These are phyloP conservation scores for Protobothrops mucrosquamatus DNA, from an alignment of 2,113 vertebrate species.

Conservation along the genomic window DNA sequence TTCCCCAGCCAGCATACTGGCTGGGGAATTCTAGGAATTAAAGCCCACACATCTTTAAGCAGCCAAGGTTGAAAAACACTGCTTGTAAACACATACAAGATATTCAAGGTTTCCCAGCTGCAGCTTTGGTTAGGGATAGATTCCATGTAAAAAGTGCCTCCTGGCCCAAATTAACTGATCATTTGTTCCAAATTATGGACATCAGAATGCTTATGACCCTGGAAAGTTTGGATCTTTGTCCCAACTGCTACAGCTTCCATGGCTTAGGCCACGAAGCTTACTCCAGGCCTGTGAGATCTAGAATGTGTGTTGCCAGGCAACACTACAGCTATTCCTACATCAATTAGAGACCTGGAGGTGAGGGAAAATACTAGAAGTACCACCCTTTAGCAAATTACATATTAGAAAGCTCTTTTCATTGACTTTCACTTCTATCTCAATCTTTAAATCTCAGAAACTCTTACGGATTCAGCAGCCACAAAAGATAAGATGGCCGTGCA, in stretches of 20 bases:
- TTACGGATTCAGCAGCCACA: background rate
- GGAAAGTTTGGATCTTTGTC: background rate
- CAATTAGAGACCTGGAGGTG: background rate
- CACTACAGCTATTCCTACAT: background rate
- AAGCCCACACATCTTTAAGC: background rate
- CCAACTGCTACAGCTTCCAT: background rate
- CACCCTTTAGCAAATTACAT: background rate
- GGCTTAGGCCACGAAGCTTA: background rate
- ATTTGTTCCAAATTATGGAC: background rate
- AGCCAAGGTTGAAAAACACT: background rate
- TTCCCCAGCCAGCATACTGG: background rate
- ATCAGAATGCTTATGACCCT: background rate
- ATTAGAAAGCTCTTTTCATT: background rate
- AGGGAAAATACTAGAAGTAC: background rate
- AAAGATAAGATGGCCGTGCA: background rate
- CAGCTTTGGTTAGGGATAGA: background rate
- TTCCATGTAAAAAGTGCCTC: background rate
- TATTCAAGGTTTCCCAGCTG: background rate
- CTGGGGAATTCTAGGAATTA: background rate
- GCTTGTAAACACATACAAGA: background rate
- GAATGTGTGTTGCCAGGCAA: conserved; percentile 13
- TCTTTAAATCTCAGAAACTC: background rate
- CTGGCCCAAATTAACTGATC: background rate
- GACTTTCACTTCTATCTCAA: background rate
- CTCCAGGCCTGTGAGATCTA: background rate